Evolutionary conservation across 2,888 invertebrate species (phyloP).

Genomic region (Andrena haemorrhoa): DNA sequence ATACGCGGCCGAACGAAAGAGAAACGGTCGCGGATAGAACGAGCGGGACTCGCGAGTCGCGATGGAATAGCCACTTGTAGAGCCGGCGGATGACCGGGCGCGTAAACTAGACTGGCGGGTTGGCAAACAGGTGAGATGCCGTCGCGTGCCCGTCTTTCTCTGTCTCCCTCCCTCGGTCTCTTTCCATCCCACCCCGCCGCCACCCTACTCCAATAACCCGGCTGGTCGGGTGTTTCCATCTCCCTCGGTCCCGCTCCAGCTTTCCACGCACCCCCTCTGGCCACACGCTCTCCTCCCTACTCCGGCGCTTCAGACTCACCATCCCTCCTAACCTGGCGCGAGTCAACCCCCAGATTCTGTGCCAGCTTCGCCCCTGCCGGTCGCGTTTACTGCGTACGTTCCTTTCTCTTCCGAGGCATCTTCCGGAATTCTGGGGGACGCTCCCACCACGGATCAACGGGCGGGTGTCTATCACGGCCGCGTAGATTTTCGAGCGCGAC

Average conservation of each 20-base stretch:
- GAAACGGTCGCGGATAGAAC: slow-evolving; percentile 23
- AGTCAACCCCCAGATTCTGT: slow-evolving; percentile 49
- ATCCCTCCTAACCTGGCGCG: slow-evolving; percentile 34
- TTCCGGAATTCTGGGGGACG: not conserved
- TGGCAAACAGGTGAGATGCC: slow-evolving; percentile 80
- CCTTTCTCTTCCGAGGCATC: not conserved
- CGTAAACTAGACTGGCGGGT: slow-evolving; percentile 80
- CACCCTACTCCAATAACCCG: slow-evolving; percentile 51
- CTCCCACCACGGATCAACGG: not conserved
- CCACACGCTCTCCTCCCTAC: slow-evolving; percentile 43
- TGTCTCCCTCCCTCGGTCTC: slow-evolving; percentile 39
- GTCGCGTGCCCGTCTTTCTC: slow-evolving; percentile 71
- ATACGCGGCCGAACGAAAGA: slow-evolving; percentile 22
- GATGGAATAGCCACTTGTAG: slow-evolving; percentile 74
- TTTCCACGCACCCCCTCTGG: slow-evolving; percentile 26
- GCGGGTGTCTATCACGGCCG: not conserved
- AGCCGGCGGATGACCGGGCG: slow-evolving; percentile 80
- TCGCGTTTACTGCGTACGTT: slow-evolving; percentile 1
- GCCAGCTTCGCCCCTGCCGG: slow-evolving; percentile 34
- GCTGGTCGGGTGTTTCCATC: slow-evolving; percentile 45
- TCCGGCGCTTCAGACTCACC: slow-evolving; percentile 1
- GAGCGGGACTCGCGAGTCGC: slow-evolving; percentile 32
- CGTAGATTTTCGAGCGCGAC: not conserved
- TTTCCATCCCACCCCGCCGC: slow-evolving; percentile 46
- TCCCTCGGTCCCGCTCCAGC: slow-evolving; percentile 1